Percentiles rank a stretch among this genome's conserved stretches.
Conservation (phyloP, 1,140 invertebrate species). For the Manduca sexta region DNA sequence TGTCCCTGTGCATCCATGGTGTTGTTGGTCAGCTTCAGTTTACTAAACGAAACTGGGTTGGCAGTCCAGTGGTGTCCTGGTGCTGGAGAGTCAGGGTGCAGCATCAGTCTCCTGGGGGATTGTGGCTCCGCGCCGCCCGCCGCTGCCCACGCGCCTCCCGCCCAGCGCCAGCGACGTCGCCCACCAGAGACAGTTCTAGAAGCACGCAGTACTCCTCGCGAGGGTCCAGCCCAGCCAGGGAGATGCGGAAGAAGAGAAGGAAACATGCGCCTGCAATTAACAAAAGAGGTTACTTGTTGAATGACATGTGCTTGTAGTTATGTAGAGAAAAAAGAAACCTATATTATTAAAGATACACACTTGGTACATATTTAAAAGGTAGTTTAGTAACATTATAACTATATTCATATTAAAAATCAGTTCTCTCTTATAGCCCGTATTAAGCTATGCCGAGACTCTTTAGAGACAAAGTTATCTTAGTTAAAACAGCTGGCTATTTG, state of each 20-base stretch:
- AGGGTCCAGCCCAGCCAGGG: conserved; percentile 82
- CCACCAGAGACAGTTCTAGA: conserved; percentile 83
- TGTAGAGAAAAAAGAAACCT: too few relatives aligned
- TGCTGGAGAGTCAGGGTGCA: conserved; percentile 91
- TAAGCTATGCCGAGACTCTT: too few relatives aligned
- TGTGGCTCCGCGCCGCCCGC: conserved; percentile 90
- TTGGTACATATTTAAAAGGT: too few relatives aligned
- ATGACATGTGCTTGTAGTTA: too few relatives aligned
- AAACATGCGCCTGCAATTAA: conserved; percentile 89
- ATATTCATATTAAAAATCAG: too few relatives aligned
- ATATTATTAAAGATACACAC: too few relatives aligned
- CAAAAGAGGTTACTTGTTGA: too few relatives aligned
- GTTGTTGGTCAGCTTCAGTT: conserved; percentile 94
- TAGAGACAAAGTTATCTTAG: too few relatives aligned
- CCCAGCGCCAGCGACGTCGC: conserved; percentile 80
- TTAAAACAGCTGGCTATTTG: too few relatives aligned
- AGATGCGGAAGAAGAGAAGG: conserved; percentile 82
- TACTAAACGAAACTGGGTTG: conserved; percentile 87
- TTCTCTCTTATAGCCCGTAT: too few relatives aligned
- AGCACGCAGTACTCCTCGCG: conserved; percentile 85
- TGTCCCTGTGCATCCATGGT: conserved; percentile 86
- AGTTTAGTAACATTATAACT: too few relatives aligned
- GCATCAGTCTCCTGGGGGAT: conserved; percentile 81
- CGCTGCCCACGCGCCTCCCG: conserved; percentile 82
- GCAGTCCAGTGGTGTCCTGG: conserved; percentile 91